A percentile compares a stretch with the other conserved stretches of the same genome.
These are phyloP conservation scores for Callipepla californica DNA, from an alignment of 2,113 vertebrate genomes.

Conservation along the genomic window DNA sequence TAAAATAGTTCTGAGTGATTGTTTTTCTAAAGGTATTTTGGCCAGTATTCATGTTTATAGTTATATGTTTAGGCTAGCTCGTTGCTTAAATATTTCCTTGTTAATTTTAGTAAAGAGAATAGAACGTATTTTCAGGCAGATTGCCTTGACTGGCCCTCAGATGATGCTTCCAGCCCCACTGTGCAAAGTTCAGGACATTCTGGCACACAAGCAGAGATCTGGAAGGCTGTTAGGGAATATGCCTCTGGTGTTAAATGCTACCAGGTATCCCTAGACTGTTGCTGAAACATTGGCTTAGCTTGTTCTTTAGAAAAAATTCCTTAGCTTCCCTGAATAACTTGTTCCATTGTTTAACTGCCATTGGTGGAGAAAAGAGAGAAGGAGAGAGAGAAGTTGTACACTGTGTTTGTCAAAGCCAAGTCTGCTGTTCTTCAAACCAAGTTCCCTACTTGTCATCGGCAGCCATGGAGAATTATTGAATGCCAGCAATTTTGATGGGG, in stretches of 20 bases:
- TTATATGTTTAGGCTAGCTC: neutral
- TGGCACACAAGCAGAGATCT: neutral
- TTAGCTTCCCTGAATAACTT: neutral
- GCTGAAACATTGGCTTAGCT: neutral
- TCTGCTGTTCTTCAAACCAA: neutral
- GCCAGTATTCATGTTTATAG: neutral
- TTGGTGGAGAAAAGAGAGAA: neutral
- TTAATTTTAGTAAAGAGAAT: neutral
- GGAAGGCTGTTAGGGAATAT: neutral
- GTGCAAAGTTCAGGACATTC: neutral
- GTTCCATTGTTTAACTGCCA: neutral
- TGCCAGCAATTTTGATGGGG: neutral
- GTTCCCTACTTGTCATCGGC: neutral
- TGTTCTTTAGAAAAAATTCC: constrained; percentile 21
- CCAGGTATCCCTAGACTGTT: neutral
- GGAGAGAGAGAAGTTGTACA: neutral
- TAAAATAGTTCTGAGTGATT: neutral
- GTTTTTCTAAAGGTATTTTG: neutral
- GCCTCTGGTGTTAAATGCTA: neutral
- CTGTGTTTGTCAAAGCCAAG: neutral
- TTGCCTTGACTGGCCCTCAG: neutral
- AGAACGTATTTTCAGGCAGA: neutral
- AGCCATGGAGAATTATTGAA: neutral
- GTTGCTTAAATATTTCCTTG: neutral
- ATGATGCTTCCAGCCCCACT: neutral